phyloP scores from a whole-genome alignment of 2,113 vertebrate genomes.

The Chelonoidis abingdonii region DNA sequence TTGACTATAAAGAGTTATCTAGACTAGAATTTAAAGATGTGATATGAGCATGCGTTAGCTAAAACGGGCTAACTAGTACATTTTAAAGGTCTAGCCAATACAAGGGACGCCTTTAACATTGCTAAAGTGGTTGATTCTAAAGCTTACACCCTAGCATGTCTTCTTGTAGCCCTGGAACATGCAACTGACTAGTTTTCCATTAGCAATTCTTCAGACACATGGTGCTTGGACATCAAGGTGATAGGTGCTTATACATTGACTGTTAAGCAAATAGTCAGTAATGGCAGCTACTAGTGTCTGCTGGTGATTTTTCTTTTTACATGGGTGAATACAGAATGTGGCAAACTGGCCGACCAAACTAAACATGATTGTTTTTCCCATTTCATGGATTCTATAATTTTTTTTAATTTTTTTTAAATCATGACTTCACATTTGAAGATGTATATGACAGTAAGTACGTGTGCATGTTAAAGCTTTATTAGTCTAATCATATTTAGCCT shows the following conservation, averaged over 20 bases:
- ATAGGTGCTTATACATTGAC: neutral
- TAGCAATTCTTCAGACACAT: neutral
- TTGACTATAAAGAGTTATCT: neutral
- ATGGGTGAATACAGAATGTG: neutral
- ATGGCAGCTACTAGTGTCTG: neutral
- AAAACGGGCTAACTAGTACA: neutral
- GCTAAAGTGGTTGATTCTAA: neutral
- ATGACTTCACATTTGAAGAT: neutral
- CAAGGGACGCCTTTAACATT: neutral
- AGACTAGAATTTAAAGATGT: neutral
- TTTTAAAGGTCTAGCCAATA: neutral
- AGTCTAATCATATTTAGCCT: neutral
- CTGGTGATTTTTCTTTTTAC: neutral
- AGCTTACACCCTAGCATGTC: neutral
- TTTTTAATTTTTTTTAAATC: neutral
- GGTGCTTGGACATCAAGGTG: neutral
- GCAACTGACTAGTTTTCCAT: neutral
- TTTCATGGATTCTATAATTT: neutral
- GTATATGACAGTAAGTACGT: neutral
- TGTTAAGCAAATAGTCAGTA: neutral
- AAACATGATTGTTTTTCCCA: neutral
- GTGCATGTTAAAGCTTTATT: neutral
- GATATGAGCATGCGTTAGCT: neutral
- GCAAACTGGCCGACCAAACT: neutral
- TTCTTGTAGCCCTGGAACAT: neutral